phyloP scores from a whole-genome alignment of 2,888 invertebrate species.

The Noctua comes region DNA sequence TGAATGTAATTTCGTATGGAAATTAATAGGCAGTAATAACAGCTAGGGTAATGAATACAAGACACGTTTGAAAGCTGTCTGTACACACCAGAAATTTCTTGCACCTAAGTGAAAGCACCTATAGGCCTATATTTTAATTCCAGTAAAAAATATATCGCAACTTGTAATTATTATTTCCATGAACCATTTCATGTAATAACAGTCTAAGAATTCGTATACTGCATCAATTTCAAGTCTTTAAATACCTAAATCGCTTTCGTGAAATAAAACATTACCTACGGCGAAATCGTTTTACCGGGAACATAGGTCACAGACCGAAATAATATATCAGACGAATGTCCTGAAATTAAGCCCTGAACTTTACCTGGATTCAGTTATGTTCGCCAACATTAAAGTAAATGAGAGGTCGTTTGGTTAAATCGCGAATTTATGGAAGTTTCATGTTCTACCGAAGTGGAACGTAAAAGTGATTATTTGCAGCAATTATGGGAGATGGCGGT shows the following conservation, averaged over 20 bases:
- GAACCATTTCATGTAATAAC: constrained; percentile 7
- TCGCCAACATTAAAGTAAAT: constrained; percentile 39
- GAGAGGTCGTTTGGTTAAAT: constrained; percentile 43
- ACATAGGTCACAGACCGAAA: constrained; percentile 32
- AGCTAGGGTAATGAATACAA: not conserved
- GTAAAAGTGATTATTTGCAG: constrained; percentile 43
- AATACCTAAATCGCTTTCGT: constrained; percentile 31
- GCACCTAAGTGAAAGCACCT: not conserved
- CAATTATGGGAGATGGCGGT: constrained; percentile 42
- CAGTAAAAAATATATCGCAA: not conserved
- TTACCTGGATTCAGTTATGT: constrained; percentile 44
- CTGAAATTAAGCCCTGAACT: constrained; percentile 32
- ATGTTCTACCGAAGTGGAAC: constrained; percentile 40
- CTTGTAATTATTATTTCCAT: not conserved
- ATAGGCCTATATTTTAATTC: not conserved
- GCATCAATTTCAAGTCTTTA: constrained; percentile 29
- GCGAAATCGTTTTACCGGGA: constrained; percentile 29
- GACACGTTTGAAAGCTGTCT: not conserved
- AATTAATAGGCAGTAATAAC: not conserved
- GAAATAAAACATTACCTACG: constrained; percentile 42
- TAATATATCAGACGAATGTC: constrained; percentile 38
- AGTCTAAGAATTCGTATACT: constrained; percentile 12
- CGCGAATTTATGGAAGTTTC: constrained; percentile 58
- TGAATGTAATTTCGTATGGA: not conserved
- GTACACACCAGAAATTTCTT: not conserved